phyloP scores from a whole-genome alignment of 2,113 vertebrate species.

The Sylvia atricapilla region DNA sequence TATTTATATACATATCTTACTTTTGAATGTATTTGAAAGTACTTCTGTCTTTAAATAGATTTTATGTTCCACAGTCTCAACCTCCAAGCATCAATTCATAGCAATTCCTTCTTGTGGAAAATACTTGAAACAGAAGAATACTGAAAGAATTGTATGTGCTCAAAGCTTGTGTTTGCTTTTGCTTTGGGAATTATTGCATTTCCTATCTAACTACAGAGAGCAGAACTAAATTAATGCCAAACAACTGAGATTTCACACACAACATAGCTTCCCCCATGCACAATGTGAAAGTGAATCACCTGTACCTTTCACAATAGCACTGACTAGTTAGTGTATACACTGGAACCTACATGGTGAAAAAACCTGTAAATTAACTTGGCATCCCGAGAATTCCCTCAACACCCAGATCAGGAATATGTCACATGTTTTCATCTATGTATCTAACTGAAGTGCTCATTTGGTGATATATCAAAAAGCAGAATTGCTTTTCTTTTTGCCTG shows the following conservation, averaged over 20 bases:
- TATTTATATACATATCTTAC: background rate
- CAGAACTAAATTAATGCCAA: background rate
- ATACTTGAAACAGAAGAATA: background rate
- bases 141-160: background rate
- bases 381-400: background rate
- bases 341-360: background rate
- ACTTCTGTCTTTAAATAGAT: background rate
- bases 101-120: background rate
- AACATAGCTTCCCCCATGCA: background rate
- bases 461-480: background rate
- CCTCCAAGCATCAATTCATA: background rate
- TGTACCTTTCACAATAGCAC: background rate
- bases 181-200: background rate
- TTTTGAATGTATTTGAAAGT: background rate
- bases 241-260: background rate
- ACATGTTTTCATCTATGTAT: background rate
- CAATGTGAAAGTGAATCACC: background rate
- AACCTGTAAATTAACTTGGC: background rate
- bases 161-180: background rate
- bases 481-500: background rate
- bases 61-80: background rate
- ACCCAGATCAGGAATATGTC: background rate
- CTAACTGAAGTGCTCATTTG: background rate
- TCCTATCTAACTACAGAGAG: background rate
- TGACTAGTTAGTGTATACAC: background rate